Percentiles rank a stretch among this genome's conserved stretches.
Evolutionary conservation across 2,797 vertebrate species (phyloP).

Genomic region (Australoheros facetus): DNA sequence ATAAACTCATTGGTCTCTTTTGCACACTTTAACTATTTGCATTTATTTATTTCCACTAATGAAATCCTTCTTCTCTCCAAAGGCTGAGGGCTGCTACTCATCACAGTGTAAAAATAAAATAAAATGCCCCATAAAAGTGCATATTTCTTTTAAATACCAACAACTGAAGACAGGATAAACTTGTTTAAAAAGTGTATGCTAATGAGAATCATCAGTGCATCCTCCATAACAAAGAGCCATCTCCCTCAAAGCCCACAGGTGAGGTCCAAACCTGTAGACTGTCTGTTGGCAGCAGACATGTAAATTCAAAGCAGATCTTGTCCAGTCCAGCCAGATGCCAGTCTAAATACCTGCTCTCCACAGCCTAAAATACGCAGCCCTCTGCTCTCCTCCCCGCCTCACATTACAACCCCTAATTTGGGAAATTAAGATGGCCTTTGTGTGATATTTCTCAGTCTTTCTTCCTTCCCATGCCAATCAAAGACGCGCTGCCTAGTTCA

Average conservation of each 20-base stretch:
- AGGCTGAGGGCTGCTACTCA: fast-evolving
- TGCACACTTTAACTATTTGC: background rate
- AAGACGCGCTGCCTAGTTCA: constrained; percentile 74
- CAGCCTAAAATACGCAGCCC: constrained; percentile 44
- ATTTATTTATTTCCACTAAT: background rate
- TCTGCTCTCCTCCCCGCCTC: constrained; percentile 11
- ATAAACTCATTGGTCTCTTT: background rate
- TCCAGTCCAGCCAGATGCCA: constrained; percentile 61
- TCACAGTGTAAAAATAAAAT: background rate
- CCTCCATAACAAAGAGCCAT: background rate
- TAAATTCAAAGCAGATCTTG: constrained; percentile 55
- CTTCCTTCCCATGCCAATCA: constrained; percentile 80
- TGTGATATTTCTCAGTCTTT: constrained; percentile 83
- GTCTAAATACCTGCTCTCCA: constrained; percentile 30
- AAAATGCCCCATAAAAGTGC: background rate
- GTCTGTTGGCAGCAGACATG: constrained; percentile 58
- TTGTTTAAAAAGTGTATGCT: background rate
- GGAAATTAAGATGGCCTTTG: constrained; percentile 75
- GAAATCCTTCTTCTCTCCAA: background rate
- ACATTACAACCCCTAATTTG: constrained; percentile 74
- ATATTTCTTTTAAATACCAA: background rate
- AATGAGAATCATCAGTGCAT: background rate
- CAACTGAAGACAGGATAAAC: background rate
- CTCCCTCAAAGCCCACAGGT: background rate
- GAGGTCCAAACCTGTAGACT: background rate